Evolutionary conservation across 92 coral and sea anemone species (phyloP).

Genomic region (Muricea muricata): DNA sequence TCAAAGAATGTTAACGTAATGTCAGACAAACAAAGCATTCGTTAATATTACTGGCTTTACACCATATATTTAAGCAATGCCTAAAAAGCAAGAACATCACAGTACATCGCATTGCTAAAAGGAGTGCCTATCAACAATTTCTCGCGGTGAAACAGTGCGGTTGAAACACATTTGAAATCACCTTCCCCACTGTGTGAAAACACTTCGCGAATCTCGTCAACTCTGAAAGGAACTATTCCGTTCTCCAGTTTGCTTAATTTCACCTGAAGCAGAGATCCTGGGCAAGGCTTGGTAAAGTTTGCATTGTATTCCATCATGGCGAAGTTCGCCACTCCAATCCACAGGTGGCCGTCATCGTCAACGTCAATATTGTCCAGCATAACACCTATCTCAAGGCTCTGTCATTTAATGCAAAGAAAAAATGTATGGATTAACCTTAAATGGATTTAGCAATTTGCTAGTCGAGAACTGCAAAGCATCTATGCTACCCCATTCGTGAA

Average conservation of each 20-base stretch:
- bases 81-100: not conserved
- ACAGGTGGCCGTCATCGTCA: conserved; percentile 79
- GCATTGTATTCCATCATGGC: not conserved
- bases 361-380: conserved; percentile 70
- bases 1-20: too few species aligned
- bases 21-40: too few species aligned
- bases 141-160: not conserved
- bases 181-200: conserved; percentile 20
- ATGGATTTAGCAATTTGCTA: too few species aligned
- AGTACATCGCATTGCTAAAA: conserved; percentile 29
- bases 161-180: conserved; percentile 15
- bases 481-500: too few species aligned
- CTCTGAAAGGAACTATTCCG: not conserved
- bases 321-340: conserved; percentile 65
- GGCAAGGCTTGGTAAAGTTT: conserved; percentile 35
- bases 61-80: too few species aligned
- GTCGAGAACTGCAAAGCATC: too few species aligned
- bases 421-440: too few species aligned
- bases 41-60: too few species aligned
- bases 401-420: too few species aligned
- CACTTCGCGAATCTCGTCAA: conserved; percentile 23
- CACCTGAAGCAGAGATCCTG: not conserved
- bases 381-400: conserved; percentile 14
- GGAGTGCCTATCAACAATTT: conserved; percentile 20
- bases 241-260: not conserved